These are phyloP conservation scores for Thamnophis sirtalis DNA, from an alignment of 2,113 vertebrate species.

Conservation along the genomic window DNA sequence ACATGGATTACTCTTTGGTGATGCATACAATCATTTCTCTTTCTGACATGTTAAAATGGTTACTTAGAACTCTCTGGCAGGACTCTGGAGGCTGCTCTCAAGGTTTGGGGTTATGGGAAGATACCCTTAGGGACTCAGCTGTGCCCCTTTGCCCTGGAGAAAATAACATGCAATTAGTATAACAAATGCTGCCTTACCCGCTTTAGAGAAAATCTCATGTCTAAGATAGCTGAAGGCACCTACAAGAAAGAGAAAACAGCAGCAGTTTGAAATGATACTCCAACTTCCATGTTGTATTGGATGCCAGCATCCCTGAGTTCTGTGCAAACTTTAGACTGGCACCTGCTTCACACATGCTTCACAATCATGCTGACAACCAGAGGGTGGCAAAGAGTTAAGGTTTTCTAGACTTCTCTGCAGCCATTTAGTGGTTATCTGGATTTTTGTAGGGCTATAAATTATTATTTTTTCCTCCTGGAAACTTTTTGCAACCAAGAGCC, in stretches of 20 bases:
- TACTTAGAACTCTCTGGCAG: neutral
- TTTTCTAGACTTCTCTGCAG: neutral
- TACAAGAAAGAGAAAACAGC: conserved; percentile 35
- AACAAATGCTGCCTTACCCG: conserved; percentile 65
- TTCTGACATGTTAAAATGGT: neutral
- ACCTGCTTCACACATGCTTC: neutral
- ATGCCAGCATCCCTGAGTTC: neutral
- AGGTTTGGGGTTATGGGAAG: neutral
- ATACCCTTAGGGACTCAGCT: neutral
- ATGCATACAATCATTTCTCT: neutral
- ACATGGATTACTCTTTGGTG: neutral
- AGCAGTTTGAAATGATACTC: neutral
- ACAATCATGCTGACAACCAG: neutral
- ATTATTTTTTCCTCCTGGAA: neutral
- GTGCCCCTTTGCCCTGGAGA: neutral
- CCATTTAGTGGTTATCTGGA: neutral
- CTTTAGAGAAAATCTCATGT: conserved; percentile 82
- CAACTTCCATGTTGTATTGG: neutral
- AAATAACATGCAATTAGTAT: neutral
- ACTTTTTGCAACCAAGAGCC: no score
- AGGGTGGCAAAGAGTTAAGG: neutral
- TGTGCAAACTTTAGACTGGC: neutral
- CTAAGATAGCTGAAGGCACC: conserved; percentile 74
- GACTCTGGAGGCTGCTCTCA: neutral
- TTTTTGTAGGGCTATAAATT: neutral